Evolutionary conservation across 2,113 vertebrate species (phyloP).

Genomic region (Vombatus ursinus): DNA sequence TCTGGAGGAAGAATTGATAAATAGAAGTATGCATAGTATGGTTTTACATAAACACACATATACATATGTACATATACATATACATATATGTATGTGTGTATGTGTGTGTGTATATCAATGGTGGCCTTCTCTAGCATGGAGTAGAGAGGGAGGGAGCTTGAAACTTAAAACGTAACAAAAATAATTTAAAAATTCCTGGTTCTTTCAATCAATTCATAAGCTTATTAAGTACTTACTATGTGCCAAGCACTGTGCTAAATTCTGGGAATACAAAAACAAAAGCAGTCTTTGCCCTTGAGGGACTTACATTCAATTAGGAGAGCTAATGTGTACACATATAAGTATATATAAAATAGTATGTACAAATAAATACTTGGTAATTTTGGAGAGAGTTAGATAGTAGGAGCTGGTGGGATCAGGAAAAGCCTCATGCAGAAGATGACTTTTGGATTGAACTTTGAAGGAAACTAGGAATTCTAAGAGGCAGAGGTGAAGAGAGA

Average conservation of each 20-base stretch:
- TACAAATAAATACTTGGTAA: not conserved
- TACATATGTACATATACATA: no score
- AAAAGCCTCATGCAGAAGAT: not conserved
- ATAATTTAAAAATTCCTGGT: not conserved
- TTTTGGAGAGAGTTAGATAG: not conserved
- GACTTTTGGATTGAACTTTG: not conserved
- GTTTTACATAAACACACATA: not conserved
- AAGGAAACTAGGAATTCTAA: not conserved
- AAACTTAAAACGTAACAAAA: not conserved
- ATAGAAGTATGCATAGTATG: not conserved
- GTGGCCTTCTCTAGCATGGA: not conserved
- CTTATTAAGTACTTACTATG: not conserved
- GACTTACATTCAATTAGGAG: not conserved
- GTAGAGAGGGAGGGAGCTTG: not conserved
- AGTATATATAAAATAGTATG: not conserved
- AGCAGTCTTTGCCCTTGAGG: not conserved
- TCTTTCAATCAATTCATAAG: not conserved
- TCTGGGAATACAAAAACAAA: not conserved
- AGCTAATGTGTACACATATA: not conserved
- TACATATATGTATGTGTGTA: no score
- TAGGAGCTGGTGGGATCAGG: not conserved
- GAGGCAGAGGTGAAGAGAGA: not conserved
- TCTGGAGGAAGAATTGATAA: not conserved
- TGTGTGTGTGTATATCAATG: not conserved
- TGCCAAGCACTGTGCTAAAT: not conserved